Percentiles rank a stretch among this genome's conserved stretches.
These are phyloP conservation scores for Asteroscopus sphinx DNA, from an alignment of 2,888 invertebrate species.

Conservation along the genomic window DNA sequence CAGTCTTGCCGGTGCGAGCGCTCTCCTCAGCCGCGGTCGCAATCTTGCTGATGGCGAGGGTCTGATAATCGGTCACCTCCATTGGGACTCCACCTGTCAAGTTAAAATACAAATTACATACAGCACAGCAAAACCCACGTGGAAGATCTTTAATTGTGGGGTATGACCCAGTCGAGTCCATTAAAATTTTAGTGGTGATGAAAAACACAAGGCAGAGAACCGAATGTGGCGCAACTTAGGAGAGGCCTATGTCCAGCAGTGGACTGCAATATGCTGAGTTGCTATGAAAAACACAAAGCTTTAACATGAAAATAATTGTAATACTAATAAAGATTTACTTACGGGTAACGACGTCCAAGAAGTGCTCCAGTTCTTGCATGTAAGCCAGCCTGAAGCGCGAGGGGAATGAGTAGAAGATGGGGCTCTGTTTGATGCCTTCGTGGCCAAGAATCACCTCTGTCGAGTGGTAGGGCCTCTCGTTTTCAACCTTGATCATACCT, in stretches of 20 bases:
- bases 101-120: background rate
- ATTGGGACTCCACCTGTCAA: conserved; percentile 68
- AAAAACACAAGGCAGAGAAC: too few relatives aligned
- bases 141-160: too few relatives aligned
- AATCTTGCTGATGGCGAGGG: conserved; percentile 89
- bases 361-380: conserved; percentile 89
- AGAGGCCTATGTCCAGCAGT: too few relatives aligned
- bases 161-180: too few relatives aligned
- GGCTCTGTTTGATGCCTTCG: conserved; percentile 79
- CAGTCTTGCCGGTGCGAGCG: conserved; percentile 84
- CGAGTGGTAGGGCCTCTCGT: conserved; percentile 86
- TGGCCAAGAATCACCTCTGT: conserved; percentile 78
- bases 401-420: conserved; percentile 91
- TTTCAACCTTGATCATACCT: conserved; percentile 87
- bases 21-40: conserved; percentile 90
- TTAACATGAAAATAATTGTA: background rate
- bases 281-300: too few relatives aligned
- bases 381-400: conserved; percentile 90
- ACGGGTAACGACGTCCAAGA: conserved; percentile 89
- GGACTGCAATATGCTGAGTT: too few relatives aligned
- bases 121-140: too few relatives aligned
- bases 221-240: too few relatives aligned
- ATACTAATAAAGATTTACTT: conserved; percentile 47
- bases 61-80: conserved; percentile 85
- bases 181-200: too few relatives aligned